Evolutionary conservation across 2,797 vertebrate species (phyloP).

Genomic region (Pseudocheirus occidentalis): DNA sequence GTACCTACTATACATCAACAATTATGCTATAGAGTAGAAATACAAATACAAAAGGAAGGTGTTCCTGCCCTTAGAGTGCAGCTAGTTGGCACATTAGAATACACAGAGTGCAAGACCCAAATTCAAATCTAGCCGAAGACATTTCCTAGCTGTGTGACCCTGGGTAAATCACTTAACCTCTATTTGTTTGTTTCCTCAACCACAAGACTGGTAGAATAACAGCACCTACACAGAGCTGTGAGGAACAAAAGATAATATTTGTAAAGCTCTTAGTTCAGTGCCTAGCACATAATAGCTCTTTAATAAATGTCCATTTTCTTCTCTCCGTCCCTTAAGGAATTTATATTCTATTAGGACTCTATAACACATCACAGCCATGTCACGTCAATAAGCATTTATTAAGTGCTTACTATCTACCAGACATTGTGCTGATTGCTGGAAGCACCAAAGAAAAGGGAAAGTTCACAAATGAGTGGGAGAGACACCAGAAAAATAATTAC

Average conservation of each 20-base stretch:
- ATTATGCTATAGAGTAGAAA: neutral
- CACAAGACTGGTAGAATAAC: neutral
- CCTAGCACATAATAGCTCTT: neutral
- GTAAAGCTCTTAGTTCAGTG: neutral
- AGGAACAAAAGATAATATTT: neutral
- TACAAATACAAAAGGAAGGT: neutral
- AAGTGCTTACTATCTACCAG: neutral
- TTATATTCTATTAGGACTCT: neutral
- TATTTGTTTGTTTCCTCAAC: neutral
- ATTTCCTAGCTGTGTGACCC: neutral
- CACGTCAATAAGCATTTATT: neutral
- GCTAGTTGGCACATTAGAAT: neutral
- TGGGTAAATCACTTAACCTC: neutral
- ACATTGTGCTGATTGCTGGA: neutral
- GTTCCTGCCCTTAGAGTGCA: neutral
- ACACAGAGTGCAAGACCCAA: neutral
- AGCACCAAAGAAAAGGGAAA: neutral
- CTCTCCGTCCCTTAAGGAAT: neutral
- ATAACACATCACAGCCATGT: neutral
- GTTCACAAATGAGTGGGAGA: neutral
- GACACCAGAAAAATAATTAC: neutral
- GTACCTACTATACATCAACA: neutral
- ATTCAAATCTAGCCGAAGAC: neutral
- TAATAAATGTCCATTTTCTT: neutral
- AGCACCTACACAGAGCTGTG: neutral